phyloP scores from a whole-genome alignment of 2,888 invertebrate genomes.

The Teinopalpus imperialis region DNA sequence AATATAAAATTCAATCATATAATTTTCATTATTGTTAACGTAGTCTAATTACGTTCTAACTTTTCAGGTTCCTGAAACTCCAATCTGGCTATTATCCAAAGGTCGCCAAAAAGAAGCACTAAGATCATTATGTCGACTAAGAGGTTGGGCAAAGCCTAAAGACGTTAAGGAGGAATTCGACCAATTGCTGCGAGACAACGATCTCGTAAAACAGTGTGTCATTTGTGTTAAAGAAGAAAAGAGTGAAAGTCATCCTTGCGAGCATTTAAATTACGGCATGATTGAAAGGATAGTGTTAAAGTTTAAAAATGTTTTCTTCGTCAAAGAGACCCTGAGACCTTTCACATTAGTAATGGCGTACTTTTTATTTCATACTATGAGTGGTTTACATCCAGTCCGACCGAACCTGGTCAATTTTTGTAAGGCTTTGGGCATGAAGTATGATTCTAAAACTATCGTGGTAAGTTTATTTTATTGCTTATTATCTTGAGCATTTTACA shows the following conservation, averaged over 20 bases:
- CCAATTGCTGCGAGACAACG: conserved; percentile 68
- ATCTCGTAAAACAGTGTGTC: conserved; percentile 54
- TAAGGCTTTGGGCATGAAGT: conserved; percentile 70
- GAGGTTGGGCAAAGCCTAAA: conserved; percentile 78
- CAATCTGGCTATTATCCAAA: conserved; percentile 82
- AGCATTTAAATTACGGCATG: conserved; percentile 47
- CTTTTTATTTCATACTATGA: conserved; percentile 77
- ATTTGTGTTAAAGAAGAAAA: conserved; percentile 57
- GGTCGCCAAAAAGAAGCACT: conserved; percentile 78
- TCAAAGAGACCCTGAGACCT: conserved; percentile 78
- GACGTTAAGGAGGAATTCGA: conserved; percentile 77
- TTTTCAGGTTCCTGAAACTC: conserved; percentile 81
- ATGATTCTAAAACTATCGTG: conserved; percentile 66
- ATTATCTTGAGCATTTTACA: no score
- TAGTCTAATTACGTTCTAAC: no score
- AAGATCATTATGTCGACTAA: conserved; percentile 75
- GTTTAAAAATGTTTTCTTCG: conserved; percentile 62
- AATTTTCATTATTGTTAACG: no score
- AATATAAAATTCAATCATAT: no score
- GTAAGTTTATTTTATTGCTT: conserved; percentile 62
- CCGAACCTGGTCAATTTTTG: conserved; percentile 82
- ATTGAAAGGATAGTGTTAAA: conserved; percentile 48
- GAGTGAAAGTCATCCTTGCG: conserved; percentile 42
- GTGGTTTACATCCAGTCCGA: conserved; percentile 72
- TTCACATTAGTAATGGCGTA: conserved; percentile 74